Evolutionary conservation across 2,888 invertebrate genomes (phyloP), one percentile per base, ranked within the genome.

Genomic region (Tetragnatha montana): DNA sequence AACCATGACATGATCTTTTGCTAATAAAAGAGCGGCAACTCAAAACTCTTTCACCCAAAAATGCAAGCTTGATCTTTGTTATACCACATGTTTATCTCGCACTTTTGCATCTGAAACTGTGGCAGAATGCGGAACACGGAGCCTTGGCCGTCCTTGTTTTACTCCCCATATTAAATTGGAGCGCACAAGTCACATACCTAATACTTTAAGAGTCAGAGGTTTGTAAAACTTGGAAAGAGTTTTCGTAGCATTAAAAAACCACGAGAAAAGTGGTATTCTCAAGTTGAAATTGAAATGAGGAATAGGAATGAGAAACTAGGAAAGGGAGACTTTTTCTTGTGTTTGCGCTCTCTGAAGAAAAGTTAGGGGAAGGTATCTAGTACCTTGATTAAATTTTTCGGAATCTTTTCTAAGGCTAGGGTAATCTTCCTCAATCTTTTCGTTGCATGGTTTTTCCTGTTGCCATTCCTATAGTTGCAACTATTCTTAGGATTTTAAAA

Each of bases 321-420:
- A 50, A 81, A 17, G 14, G n/a, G 47, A 50, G 51, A 81, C 69
- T 47, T 8, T 73, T 69, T 73, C 19, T 49, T 21, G 50, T 50
- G 49, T n/a, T 73, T 73, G 51, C 17, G 22, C 4, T 12, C 12
- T 7, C 12, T 10, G 14, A 14, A 21, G 60, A 60, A 60, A 78
- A 60, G 60, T 50, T 50, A 60, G 14, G 17, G 47, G 81, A 51
- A 50, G 81, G 73, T 51, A 81, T 81, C 50, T 50, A 50, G 81
- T 60, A 60, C 71, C 81, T 81, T 81, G 81, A 81, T 81, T 81
- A 81, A 81, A 81, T 81, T 81, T 81, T 81, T 81, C 50, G 71
- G 50, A 73, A 50, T 50, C 50, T 35, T n/a, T 73, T 81, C 60
- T 21, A 14, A 78, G 19, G 47, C 12, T 17, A 50, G 50, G 70